Evolutionary conservation across 2,888 invertebrate genomes (phyloP), one percentile per base, ranked within the genome.

Genomic region (Dicranocentrus wangi): DNA sequence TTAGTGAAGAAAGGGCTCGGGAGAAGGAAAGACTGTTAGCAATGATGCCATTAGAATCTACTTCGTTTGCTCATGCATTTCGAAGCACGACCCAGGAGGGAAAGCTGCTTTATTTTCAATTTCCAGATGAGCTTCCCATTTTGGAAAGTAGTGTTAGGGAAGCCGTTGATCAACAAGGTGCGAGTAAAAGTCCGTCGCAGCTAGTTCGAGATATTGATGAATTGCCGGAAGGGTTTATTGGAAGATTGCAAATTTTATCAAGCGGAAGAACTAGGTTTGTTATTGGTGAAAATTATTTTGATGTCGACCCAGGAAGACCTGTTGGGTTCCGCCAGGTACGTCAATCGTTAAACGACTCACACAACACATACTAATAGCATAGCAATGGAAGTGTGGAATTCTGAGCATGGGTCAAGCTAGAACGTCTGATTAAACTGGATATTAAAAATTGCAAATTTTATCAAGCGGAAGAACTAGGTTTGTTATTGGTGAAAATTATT

Each of bases 281-380:
- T 10, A 63, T 86, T 17, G 86, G 86, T 5, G 82, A 86, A 43
- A 83, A 79, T 63, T 43, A 27, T 15, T 86, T 86, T 65, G 82
- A 81, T 23, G 55, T 86, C 0, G 82, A 84, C 58, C n/a, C 81
- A n/a, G 85, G 85, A 17, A 83, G 75, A 39, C 55, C 70, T 17
- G 82, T 84, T 2, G 83, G 79, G 21, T 86, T 86, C 70, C 68
- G 78, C 8, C 85, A 86, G 83, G 86, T 85, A 73, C n/a, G n/a
- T n/a, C n/a, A n/a, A n/a, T n/a, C n/a, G n/a, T n/a, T n/a, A n/a
- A n/a, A 28, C 27, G 63, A 23, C 19, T 61, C 42, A 21, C 10
- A 19, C 10, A 28, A 5, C 25, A 61, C 19, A 63, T 23, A 3
- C 19, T 53, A 27, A 68, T 39, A 19, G n/a, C n/a, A n/a, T n/a